Evolutionary conservation across 2,797 vertebrate genomes (phyloP).

Genomic region (Melanotaenia trifasciata): DNA sequence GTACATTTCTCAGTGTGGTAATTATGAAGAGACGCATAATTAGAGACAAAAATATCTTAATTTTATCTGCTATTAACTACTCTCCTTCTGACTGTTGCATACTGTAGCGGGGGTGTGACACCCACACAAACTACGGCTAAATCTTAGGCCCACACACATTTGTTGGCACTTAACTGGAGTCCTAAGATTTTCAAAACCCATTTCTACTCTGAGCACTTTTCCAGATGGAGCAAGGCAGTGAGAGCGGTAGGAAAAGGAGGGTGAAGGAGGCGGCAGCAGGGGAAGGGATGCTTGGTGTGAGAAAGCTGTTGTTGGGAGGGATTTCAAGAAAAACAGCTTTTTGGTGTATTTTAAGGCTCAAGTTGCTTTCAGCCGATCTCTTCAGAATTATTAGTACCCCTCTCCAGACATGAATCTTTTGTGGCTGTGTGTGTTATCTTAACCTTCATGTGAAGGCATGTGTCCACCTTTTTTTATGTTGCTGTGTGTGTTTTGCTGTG

Average conservation of each 20-base stretch:
- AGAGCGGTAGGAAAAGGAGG: neutral
- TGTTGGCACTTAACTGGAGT: constrained; percentile 34
- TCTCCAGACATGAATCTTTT: constrained; percentile 20
- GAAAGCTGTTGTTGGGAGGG: neutral
- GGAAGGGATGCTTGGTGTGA: constrained; percentile 1
- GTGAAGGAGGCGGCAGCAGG: neutral
- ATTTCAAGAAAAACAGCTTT: constrained; percentile 22
- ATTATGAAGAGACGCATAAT: constrained; percentile 12
- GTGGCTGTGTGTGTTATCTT: neutral
- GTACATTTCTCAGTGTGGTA: constrained; percentile 4
- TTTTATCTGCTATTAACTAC: constrained; percentile 16
- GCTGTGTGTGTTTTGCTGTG: constrained; percentile 30
- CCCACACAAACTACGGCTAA: constrained; percentile 40
- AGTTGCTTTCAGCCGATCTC: constrained; percentile 23
- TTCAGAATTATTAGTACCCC: constrained; percentile 4
- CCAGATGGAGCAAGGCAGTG: constrained; percentile 15
- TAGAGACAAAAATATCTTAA: neutral
- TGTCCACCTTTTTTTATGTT: constrained; percentile 14
- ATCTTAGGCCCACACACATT: constrained; percentile 37
- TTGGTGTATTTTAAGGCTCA: constrained; percentile 25
- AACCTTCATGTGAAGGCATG: constrained; percentile 4
- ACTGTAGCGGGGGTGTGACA: constrained; percentile 63
- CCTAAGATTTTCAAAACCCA: constrained; percentile 42
- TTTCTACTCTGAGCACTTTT: constrained; percentile 43
- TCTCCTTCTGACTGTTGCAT: constrained; percentile 60